Percentiles rank a stretch among this genome's conserved stretches.
Conservation (phyloP, 2,888 invertebrate species). For the Dascillus cervinus region DNA sequence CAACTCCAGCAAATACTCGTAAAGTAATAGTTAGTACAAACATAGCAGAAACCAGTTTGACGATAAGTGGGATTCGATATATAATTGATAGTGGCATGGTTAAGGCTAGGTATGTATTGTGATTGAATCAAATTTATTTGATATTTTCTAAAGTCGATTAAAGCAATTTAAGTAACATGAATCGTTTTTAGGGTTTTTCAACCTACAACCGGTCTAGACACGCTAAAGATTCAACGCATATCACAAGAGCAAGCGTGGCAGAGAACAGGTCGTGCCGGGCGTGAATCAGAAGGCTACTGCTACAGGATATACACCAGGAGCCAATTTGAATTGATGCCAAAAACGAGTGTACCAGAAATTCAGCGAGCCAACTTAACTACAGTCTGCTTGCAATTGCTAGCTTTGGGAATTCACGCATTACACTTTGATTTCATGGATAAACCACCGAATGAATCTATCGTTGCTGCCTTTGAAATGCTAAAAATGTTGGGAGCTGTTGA, state of each 20-base stretch:
- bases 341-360: slow-evolving; percentile 81
- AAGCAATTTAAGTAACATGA: slow-evolving; percentile 2
- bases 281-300: slow-evolving; percentile 77
- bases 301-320: slow-evolving; percentile 78
- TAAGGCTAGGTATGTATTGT: slow-evolving; percentile 63
- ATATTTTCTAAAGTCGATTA: background rate
- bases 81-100: slow-evolving; percentile 91
- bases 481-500: slow-evolving; percentile 67
- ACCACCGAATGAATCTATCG: slow-evolving; percentile 66
- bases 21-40: slow-evolving; percentile 95
- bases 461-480: slow-evolving; percentile 56
- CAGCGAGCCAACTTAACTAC: slow-evolving; percentile 58
- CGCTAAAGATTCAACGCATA: slow-evolving; percentile 70
- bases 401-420: slow-evolving; percentile 72
- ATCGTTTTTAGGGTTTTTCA: slow-evolving; percentile 61
- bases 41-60: slow-evolving; percentile 96
- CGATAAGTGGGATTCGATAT: slow-evolving; percentile 84
- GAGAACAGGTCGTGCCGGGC: slow-evolving; percentile 84
- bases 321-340: slow-evolving; percentile 65
- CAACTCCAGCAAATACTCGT: slow-evolving; percentile 62
- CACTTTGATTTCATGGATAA: slow-evolving; percentile 88
- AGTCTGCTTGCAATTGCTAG: slow-evolving; percentile 74
- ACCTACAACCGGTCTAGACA: slow-evolving; percentile 73
- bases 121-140: background rate
- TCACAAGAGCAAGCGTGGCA: slow-evolving; percentile 93